These are phyloP conservation scores for Octopus sinensis DNA, from an alignment of 1,140 invertebrate genomes.

Conservation along the genomic window DNA sequence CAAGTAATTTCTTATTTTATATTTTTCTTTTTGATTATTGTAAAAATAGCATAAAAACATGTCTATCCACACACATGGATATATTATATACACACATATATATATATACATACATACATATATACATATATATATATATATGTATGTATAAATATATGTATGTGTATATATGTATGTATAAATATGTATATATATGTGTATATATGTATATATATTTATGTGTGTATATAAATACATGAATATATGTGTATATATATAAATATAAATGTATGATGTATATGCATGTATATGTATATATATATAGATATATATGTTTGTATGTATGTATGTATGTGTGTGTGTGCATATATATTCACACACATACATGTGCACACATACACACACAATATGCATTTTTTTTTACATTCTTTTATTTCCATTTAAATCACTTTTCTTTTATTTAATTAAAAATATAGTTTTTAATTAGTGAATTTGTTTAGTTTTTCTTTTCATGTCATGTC, in stretches of 20 bases:
- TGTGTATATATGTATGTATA: neutral
- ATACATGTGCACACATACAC: neutral
- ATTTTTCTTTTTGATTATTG: too few species aligned
- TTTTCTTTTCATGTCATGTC: too few species aligned
- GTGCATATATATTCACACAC: neutral
- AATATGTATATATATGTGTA: neutral
- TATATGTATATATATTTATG: neutral
- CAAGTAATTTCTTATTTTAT: too few species aligned
- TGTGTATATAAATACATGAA: neutral
- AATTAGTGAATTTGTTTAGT: too few species aligned
- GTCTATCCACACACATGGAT: neutral
- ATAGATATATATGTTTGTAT: neutral
- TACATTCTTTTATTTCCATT: too few species aligned
- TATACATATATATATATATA: neutral
- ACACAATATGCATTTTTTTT: neutral
- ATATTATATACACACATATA: neutral
- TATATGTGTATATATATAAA: neutral
- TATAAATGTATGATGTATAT: neutral
- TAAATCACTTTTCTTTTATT: too few species aligned
- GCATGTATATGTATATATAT: neutral
- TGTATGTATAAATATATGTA: neutral
- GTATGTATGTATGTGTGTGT: neutral
- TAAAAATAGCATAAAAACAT: neutral
- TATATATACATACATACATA: neutral
- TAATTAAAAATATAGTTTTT: too few species aligned